Evolutionary conservation across 1,140 invertebrate genomes (phyloP), one percentile per base, ranked within the genome.

Genomic region (Tribolium madens): DNA sequence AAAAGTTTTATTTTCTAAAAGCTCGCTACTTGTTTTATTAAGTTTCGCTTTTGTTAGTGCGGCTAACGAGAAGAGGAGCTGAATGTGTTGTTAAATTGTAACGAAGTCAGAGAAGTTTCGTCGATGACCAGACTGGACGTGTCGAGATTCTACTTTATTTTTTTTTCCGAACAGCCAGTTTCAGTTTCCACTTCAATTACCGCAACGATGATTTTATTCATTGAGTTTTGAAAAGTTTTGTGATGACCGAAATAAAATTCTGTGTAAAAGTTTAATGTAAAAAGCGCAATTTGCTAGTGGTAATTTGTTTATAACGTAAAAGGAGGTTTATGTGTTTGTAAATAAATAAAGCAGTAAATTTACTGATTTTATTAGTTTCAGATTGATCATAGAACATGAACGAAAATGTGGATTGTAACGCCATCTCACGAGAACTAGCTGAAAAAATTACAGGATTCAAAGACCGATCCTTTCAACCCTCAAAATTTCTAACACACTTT

Each of bases 41-140:
- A 64, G 57, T 64, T 64, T 64, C 57, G 57, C 57, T 64, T 64
- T 64, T 64, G 57, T 64, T 64, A 33, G 21, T 64, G 57, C 6
- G 21, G 21, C 57, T 64, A 64, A 33, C 26, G 36, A 64, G 57
- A 64, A 33, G 57, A 12, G 3, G 26, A 64, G 36, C 21, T 33
- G 31, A 64, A 64, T 64, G 57, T 33, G 57, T 33, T 9, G 21
- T 64, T 31, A 13, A 26, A 64, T 33, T 64, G 52, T 64, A 64
- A 64, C 26, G 57, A 64, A 64, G 36, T 64, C 57, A 64, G 57
- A 64, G 57, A 64, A 64, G 57, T 64, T 64, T 64, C 18, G 26
- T 17, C 14, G 17, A 60, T 60, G 53, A 60, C 18, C 26, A n/a
- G 12, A 10, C 57, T 13, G 57, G 57, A 64, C 57, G 57, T 64